Evolutionary conservation across 2,888 invertebrate species (phyloP).

Genomic region (Aspidapion aeneum): DNA sequence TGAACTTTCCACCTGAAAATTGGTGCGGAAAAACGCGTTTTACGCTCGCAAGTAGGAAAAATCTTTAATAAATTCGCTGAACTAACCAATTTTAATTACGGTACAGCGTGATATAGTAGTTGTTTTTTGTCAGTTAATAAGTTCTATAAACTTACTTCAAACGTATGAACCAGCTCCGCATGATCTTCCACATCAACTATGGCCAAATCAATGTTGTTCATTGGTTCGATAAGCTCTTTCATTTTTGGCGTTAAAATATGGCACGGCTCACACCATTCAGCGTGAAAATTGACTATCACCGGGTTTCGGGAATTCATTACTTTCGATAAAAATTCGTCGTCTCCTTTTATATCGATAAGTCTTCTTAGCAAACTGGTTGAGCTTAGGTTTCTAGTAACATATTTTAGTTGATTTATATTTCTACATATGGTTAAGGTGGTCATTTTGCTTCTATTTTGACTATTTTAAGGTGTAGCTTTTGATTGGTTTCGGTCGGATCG

Average conservation of each 20-base stretch:
- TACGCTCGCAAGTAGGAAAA: too few relatives aligned
- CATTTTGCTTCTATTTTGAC: too few relatives aligned
- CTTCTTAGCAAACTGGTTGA: conserved; percentile 40
- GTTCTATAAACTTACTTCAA: conserved; percentile 58
- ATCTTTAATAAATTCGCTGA: too few relatives aligned
- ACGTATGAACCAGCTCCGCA: conserved; percentile 78
- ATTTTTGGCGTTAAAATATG: conserved; percentile 83
- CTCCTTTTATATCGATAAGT: conserved; percentile 60
- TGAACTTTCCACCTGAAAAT: too few relatives aligned
- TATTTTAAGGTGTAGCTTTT: conserved; percentile 26
- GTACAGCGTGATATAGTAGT: too few relatives aligned
- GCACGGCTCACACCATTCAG: conserved; percentile 90
- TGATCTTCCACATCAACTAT: conserved; percentile 80
- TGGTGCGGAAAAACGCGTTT: too few relatives aligned
- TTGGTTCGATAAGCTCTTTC: conserved; percentile 69
- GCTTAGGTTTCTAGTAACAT: conserved; percentile 16
- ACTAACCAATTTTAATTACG: too few relatives aligned
- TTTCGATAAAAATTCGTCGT: conserved; percentile 74
- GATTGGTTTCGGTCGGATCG: conserved; percentile 48
- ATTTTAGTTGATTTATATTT: not conserved
- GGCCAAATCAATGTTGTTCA: conserved; percentile 70
- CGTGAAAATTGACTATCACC: conserved; percentile 89
- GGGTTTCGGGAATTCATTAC: conserved; percentile 81
- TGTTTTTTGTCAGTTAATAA: too few relatives aligned
- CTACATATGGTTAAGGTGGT: not conserved